Conservation (phyloP, 1,140 invertebrate species). For the Achatina immaculata region DNA sequence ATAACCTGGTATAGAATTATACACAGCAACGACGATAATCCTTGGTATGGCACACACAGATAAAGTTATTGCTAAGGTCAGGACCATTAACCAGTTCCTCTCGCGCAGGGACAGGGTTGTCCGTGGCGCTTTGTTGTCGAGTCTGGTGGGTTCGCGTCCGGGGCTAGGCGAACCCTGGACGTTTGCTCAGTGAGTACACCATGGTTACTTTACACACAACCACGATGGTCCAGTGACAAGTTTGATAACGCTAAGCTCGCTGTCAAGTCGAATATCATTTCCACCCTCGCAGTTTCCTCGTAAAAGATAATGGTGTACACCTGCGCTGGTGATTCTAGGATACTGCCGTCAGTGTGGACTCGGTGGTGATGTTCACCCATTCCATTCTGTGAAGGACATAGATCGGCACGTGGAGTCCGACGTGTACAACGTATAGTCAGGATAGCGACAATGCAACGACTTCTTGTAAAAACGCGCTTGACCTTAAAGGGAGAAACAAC, state of each 20-base stretch:
- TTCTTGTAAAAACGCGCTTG: background rate
- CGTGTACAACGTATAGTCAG: slow-evolving; percentile 1
- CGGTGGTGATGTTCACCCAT: background rate
- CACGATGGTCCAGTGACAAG: background rate
- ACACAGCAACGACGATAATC: background rate
- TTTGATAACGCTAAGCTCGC: background rate
- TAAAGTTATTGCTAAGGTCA: background rate
- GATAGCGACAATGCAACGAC: background rate
- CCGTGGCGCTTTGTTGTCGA: background rate
- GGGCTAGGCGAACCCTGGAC: background rate
- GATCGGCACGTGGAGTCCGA: background rate
- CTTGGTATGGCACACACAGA: background rate
- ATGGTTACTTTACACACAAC: background rate
- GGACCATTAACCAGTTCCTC: background rate
- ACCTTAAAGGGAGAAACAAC: slow-evolving; percentile 14
- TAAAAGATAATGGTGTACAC: background rate
- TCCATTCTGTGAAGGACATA: background rate
- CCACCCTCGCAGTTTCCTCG: background rate
- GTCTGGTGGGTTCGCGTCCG: background rate
- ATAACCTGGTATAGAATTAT: background rate
- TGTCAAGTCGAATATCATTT: background rate
- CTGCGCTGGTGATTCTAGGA: background rate
- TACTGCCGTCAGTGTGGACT: background rate
- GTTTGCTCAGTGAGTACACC: background rate
- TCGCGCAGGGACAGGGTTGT: background rate